These are phyloP conservation scores for Patella pellucida DNA, from an alignment of 2,888 invertebrate species.

Conservation along the genomic window DNA sequence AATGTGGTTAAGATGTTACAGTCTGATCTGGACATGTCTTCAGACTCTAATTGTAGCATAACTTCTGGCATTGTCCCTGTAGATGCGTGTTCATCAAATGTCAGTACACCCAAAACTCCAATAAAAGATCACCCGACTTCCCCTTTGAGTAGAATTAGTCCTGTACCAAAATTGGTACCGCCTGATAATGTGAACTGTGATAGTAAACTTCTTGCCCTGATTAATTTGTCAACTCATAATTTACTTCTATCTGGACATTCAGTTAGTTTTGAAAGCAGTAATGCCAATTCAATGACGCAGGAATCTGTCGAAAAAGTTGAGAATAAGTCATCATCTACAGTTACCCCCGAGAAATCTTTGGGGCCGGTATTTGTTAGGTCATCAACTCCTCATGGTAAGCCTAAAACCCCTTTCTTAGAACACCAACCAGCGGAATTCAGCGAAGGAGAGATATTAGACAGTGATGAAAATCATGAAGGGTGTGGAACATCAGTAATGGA, in stretches of 20 bases:
- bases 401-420: too few species aligned
- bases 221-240: neutral
- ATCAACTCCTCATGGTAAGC: too few species aligned
- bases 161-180: neutral
- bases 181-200: constrained; percentile 5
- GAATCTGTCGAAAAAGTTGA: too few species aligned
- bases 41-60: neutral
- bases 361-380: too few species aligned
- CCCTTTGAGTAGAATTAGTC: constrained; percentile 6
- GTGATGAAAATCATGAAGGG: too few species aligned
- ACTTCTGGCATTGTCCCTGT: neutral
- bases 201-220: neutral
- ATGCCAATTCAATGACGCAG: too few species aligned
- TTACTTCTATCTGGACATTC: neutral
- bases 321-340: too few species aligned
- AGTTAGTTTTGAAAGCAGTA: neutral
- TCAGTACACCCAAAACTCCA: neutral
- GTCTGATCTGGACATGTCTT: neutral
- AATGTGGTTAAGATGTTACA: neutral
- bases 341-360: too few species aligned
- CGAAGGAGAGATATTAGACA: too few species aligned
- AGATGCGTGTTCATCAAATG: neutral
- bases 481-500: too few species aligned
- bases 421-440: too few species aligned
- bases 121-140: neutral